Conservation (phyloP, 2,797 vertebrate species). For the Okamejei kenojei region DNA sequence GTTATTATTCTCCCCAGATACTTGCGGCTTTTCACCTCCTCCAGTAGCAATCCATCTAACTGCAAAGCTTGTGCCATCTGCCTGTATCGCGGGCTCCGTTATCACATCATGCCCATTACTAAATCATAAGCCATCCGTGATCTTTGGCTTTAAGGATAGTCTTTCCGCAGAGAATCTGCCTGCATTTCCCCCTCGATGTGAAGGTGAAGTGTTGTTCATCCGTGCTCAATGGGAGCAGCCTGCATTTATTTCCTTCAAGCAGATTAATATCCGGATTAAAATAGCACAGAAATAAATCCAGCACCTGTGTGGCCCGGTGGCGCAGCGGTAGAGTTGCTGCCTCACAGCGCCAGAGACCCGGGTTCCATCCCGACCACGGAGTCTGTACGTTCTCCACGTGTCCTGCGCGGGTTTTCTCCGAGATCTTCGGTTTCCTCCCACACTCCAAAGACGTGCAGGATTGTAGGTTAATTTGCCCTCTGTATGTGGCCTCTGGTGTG, state of each 20-base stretch:
- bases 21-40: background rate
- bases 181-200: background rate
- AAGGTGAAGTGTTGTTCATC: too few relatives aligned
- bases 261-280: background rate
- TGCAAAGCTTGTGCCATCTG: background rate
- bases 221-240: background rate
- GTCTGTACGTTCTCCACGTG: too few relatives aligned
- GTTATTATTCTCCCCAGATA: constrained; percentile 1
- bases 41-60: background rate
- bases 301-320: too few relatives aligned
- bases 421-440: too few relatives aligned
- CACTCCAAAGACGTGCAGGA: too few relatives aligned
- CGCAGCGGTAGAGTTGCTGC: too few relatives aligned
- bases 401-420: too few relatives aligned
- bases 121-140: background rate
- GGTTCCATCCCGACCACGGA: too few relatives aligned
- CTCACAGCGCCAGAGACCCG: too few relatives aligned
- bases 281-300: background rate
- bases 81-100: background rate
- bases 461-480: too few relatives aligned
- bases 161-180: background rate
- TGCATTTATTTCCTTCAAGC: too few relatives aligned
- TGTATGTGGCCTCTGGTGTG: too few relatives aligned
- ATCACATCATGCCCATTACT: background rate
- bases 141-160: background rate